Base-by-base conservation (phyloP, 2,113 vertebrate species). In the Clinocottus analis region DNA sequence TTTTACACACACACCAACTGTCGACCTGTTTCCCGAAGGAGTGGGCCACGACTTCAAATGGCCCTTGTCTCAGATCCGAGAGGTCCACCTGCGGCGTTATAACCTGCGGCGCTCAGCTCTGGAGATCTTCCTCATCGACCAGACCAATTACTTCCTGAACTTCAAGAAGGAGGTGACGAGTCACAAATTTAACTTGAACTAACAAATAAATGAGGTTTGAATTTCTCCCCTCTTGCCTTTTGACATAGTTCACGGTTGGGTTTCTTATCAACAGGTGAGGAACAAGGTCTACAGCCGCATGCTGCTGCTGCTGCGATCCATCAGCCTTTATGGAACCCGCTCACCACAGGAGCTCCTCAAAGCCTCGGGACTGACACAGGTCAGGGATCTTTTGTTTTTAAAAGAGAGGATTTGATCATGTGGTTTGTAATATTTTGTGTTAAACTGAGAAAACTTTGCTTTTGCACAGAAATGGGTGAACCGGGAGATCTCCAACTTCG, bases 81-180 rank as follows among this genome's bases (percentile, higher is more conserved):
- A 99, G 92, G 96, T 99, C 83, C 97, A 99, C 88, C 93, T 99
- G 73, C 94, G 98, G 37, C 94, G 98, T 33, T 99, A 98, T 70
- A 99, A 99, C 79, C 93, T 99, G 67, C 96, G 97, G 0, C 97
- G 98, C 79, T 99, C 98, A 0, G 98, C 98, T 64, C 91, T 99
- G 88, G 98, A 99, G 91, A 97, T 99, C 90, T 99, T 99, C 93
- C 97, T 99, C 80, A 96, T 97, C 11, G 98, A 99, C 86, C 98
- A 99, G 85, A 98, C 97, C 75, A 99, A 97, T 87, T 99, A 99
- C 85, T 99, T 99, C 89, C 96, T 99, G 64, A 99, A 99, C 92
- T 99, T 99, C 83, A 97, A 95, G 91, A 99, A 99, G 74, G 97
- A 99, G 96, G 98, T 98, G 77, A 72, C 77, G 21, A 35, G n/a